Conservation (phyloP, 1,140 invertebrate species). For the Cepaea nemoralis region DNA sequence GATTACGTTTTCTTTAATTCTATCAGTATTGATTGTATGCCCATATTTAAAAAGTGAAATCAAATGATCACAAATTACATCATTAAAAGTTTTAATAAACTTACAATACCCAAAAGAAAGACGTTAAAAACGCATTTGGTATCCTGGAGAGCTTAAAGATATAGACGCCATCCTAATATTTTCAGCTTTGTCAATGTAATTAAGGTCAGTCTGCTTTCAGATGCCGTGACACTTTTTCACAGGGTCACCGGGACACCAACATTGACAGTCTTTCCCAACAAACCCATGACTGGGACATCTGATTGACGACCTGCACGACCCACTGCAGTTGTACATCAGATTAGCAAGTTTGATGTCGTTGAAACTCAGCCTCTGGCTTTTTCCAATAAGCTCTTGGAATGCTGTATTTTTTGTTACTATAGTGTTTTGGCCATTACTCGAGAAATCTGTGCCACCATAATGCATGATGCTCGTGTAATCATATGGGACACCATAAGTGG, state of each 20-base stretch:
- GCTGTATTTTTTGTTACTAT: slow-evolving; percentile 48
- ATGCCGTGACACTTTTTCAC: slow-evolving; percentile 12
- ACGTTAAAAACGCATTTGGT: too few relatives aligned
- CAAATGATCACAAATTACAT: too few relatives aligned
- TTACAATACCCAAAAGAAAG: too few relatives aligned
- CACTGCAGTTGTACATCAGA: slow-evolving; percentile 55
- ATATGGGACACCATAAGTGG: slow-evolving; percentile 90
- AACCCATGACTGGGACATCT: slow-evolving; percentile 47
- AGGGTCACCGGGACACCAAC: slow-evolving; percentile 46
- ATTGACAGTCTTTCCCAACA: slow-evolving; percentile 50
- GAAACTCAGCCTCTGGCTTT: slow-evolving; percentile 53
- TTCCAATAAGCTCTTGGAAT: slow-evolving; percentile 57
- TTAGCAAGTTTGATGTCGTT: slow-evolving; percentile 58
- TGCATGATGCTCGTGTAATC: slow-evolving; percentile 95
- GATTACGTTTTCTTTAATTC: too few relatives aligned
- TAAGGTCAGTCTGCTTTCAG: too few relatives aligned
- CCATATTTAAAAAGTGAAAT: too few relatives aligned
- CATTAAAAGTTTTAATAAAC: too few relatives aligned
- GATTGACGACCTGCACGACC: neutral
- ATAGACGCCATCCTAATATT: too few relatives aligned
- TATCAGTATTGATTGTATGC: too few relatives aligned
- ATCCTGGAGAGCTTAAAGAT: too few relatives aligned
- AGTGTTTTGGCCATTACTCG: slow-evolving; percentile 49
- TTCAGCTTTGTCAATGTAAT: too few relatives aligned
- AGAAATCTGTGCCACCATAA: slow-evolving; percentile 81